These are phyloP conservation scores for Psittacula cyanocephala DNA, from an alignment of 2,113 vertebrate genomes.

Conservation along the genomic window DNA sequence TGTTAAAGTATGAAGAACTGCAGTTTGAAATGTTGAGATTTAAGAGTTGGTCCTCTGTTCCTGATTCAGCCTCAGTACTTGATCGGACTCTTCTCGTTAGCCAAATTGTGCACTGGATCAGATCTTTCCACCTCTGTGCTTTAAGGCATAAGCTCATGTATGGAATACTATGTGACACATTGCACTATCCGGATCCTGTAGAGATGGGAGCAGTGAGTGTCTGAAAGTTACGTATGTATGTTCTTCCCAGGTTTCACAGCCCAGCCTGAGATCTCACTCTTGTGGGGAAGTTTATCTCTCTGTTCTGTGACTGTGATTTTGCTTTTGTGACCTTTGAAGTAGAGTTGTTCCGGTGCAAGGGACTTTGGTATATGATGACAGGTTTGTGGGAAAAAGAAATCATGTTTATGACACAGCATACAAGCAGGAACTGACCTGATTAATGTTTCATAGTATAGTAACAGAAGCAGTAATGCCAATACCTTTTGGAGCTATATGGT, in stretches of 20 bases:
- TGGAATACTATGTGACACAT: neutral
- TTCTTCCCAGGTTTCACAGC: neutral
- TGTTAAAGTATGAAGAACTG: neutral
- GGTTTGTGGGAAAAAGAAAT: neutral
- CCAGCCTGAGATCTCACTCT: neutral
- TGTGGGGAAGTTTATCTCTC: neutral
- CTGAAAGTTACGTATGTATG: accelerated
- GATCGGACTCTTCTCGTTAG: accelerated
- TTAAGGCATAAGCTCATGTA: neutral
- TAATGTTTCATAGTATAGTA: neutral
- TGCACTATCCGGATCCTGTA: neutral
- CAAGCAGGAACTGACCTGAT: neutral
- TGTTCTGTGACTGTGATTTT: neutral
- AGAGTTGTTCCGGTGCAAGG: neutral
- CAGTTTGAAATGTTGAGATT: neutral
- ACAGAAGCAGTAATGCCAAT: neutral
- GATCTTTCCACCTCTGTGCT: neutral
- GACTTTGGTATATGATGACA: neutral
- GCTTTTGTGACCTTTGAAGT: neutral
- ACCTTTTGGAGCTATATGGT: neutral
- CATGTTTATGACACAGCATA: neutral
- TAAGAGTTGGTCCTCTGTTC: neutral
- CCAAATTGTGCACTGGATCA: neutral
- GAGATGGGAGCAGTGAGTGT: neutral
- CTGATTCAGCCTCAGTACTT: neutral